Evolutionary conservation across 2,888 invertebrate species (phyloP), one percentile per base, ranked within the genome.

Genomic region (Amphimallon solstitiale): DNA sequence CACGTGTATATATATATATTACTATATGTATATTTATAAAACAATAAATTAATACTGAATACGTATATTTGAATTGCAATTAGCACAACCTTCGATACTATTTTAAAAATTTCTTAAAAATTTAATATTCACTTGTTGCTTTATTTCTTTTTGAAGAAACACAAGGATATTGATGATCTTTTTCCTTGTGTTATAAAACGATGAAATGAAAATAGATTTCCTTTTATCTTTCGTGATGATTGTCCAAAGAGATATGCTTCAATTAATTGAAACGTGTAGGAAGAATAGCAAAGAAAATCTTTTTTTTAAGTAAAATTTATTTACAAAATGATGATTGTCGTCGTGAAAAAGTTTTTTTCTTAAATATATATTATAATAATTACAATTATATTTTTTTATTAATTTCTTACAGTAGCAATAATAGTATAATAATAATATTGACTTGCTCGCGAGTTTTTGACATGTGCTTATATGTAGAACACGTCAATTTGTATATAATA

Each of bases 201-300:
- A 12, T 34, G 34, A 59, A 17, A 40, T 12, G 51, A 51, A 62
- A 56, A 21, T 71, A 70, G 29, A 29, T 29, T 29, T 29, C 5
- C 3, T 29, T 3, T 29, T 5, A 5, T 29, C 9, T 23, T 12
- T n/a, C 4, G 35, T 52, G 9, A 6, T 40, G 54, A 72, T 73
- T 72, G 72, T 71, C 72, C 72, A 40, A 72, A 71, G 62, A 68
- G 75, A 75, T 74, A 74, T 75, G 74, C 72, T 69, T 69, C 72
- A 70, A 65, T 70, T 77, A 80, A 80, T 80, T 80, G 80, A 79
- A 77, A 78, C 80, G 76, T 73, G 79, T 79, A 80, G 80, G 80
- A 78, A 76, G 70, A 68, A 69, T 29, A 69, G 67, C 70, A 54
- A 66, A 68, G 68, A 56, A 69, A 70, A n/a, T n/a, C n/a, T 60